Evolutionary conservation across 2,113 vertebrate genomes (phyloP), one percentile per base, ranked within the genome.

Genomic region (Vicugna pacos): DNA sequence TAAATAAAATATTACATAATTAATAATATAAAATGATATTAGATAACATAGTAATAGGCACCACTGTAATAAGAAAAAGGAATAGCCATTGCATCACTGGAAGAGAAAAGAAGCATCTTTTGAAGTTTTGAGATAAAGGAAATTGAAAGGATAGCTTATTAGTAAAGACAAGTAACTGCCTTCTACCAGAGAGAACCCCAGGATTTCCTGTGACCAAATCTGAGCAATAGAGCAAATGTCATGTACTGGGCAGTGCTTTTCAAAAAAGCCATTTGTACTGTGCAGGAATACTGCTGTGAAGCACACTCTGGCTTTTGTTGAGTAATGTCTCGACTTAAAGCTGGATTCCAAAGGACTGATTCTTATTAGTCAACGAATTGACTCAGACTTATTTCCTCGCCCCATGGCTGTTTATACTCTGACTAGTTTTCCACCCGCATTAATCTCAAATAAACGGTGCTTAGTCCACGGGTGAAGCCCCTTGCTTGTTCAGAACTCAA

Each of bases 71-170:
- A 91, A 58, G 32, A 52, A 52, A 75, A 60, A 73, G n/a, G 32
- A 54, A 52, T 42, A 28, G 69, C 28, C 48, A 30, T 28, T 14
- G 20, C 35, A 96, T 89, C 38, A 11, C 8, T 77, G 60, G 46
- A 94, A 90, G 81, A 76, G n/a, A 89, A 65, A 91, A 77, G 54
- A 87, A 93, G 32, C 69, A 42, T 88, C 89, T 88, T 97, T 89
- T 85, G 83, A 82, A 95, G 88, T 92, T 80, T 50, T 48, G 48
- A 95, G 60, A 79, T 62, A 96, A 90, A 94, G 62, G 42, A 65
- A 93, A 89, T 8, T 80, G 64, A 84, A 95, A 69, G 28, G 22
- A 65, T 12, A 35, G 60, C 46, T 85, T 91, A 69, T 90, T 90
- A 73, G 65, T 88, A 60, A 96, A 94, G 92, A 94, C 52, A 76